A percentile compares a stretch with the other conserved stretches of the same genome.
These are phyloP conservation scores for Heterodera filipjevi DNA, from an alignment of 2,888 invertebrate species.

Conservation along the genomic window DNA sequence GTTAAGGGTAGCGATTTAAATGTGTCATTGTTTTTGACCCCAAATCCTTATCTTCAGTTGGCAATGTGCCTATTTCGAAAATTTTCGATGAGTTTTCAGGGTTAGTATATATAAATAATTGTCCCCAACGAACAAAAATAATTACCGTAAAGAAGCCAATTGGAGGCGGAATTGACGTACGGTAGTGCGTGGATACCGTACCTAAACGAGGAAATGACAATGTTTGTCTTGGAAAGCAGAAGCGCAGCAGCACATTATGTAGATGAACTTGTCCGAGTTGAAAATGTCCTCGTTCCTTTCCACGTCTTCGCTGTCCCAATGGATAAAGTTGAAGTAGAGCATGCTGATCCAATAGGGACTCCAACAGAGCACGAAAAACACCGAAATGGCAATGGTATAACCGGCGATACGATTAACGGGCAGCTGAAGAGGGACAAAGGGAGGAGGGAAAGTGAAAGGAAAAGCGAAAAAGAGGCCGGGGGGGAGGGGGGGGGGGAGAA, in stretches of 20 bases:
- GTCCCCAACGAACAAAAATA: not conserved
- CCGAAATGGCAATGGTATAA: slow-evolving; percentile 63
- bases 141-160: slow-evolving; percentile 59
- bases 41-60: no score
- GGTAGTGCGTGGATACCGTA: slow-evolving; percentile 63
- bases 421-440: slow-evolving; percentile 39
- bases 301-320: slow-evolving; percentile 40
- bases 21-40: no score
- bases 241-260: slow-evolving; percentile 6
- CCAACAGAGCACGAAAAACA: slow-evolving; percentile 63
- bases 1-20: no score
- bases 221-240: not conserved
- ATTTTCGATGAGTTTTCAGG: no score
- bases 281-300: slow-evolving; percentile 28
- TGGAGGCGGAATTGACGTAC: slow-evolving; percentile 62
- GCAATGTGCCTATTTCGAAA: no score
- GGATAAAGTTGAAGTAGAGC: slow-evolving; percentile 55
- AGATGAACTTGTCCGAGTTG: slow-evolving; percentile 28
- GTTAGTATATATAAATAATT: no score
- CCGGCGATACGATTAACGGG: slow-evolving; percentile 61
- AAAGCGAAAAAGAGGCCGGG: slow-evolving; percentile 38
- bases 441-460: not conserved
- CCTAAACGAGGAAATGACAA: slow-evolving; percentile 27
- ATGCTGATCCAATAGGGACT: slow-evolving; percentile 63
- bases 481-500: slow-evolving; percentile 24